A percentile compares a stretch with the other conserved stretches of the same genome.
Evolutionary conservation across 1,140 invertebrate species (phyloP).

Genomic region (Psix sp.): DNA sequence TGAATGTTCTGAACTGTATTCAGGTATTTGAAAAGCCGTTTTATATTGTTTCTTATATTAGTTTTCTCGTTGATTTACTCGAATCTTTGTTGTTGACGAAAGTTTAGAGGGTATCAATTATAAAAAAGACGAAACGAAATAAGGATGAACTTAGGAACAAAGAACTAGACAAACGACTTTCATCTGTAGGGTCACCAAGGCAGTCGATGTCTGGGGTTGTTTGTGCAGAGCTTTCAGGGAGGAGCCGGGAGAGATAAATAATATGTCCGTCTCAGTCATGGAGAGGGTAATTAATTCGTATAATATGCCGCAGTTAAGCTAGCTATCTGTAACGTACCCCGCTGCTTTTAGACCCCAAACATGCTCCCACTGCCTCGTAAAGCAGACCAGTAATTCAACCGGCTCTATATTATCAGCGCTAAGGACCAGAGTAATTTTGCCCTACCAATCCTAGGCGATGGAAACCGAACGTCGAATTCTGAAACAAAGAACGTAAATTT

Average conservation of each 20-base stretch:
- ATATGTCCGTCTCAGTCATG: constrained; percentile 72
- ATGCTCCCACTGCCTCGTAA: constrained; percentile 55
- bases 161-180: constrained; percentile 70
- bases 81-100: too few relatives aligned
- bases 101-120: too few relatives aligned
- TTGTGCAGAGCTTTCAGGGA: constrained; percentile 49
- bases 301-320: constrained; percentile 77
- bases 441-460: constrained; percentile 32
- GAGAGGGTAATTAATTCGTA: constrained; percentile 75
- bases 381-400: constrained; percentile 60
- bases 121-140: constrained; percentile 11
- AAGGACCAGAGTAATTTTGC: constrained; percentile 57
- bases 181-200: constrained; percentile 62
- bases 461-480: constrained; percentile 56
- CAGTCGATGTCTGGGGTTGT: constrained; percentile 56
- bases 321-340: constrained; percentile 71
- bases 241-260: constrained; percentile 69
- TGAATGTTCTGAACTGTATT: too few relatives aligned
- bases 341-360: constrained; percentile 58
- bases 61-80: too few relatives aligned
- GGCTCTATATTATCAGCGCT: constrained; percentile 61
- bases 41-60: too few relatives aligned
- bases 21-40: too few relatives aligned
- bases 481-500: constrained; percentile 56
- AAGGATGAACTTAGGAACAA: constrained; percentile 61